Evolutionary conservation across 2,113 vertebrate genomes (phyloP), one percentile per base, ranked within the genome.

Genomic region (Sturnira hondurensis): DNA sequence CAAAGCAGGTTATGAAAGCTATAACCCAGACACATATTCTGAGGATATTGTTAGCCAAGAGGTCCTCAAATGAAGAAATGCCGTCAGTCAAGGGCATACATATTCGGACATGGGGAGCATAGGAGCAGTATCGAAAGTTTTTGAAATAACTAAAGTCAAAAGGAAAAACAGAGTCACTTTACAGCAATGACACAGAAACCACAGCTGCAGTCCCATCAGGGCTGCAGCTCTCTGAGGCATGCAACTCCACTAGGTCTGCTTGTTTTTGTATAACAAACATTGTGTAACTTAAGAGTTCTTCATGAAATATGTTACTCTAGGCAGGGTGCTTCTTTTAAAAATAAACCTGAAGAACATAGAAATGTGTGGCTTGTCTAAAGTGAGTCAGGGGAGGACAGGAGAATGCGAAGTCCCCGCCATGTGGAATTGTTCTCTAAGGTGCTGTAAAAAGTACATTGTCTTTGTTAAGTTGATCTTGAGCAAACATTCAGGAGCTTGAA

Each of bases 1-100:
- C 99, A 43, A 99, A 99, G 98, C 99, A 99, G 45, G 98, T 99
- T 85, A 99, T 98, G 97, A 98, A 98, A 95, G 98, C 99, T 97
- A 99, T 99, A 97, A 99, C 98, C 99, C 99, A 99, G 68, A 99
- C 98, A 33, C 98, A 99, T 91, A 99, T 98, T 68, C 98, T 98
- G 91, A 99, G 98, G 93, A 99, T 98, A n/a, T 97, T 91, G 97
- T 98, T 99, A 74, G 99, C 99, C 97, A 99, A 97, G 89, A 99
- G 98, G 97, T 99, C 98, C 97, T 99, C 99, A 93, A 99, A 98
- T 73, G 99, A 99, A 56, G 99, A 99, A 97, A 99, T 99, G 33
- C 99, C 98, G 1, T 99, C 99, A 43, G 98, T 99, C 98, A 98
- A 98, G 95, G 99, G 99, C 96, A 98, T 99, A 96, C 99, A 99